Conservation (phyloP, 2,113 vertebrate species). For the Chroicocephalus ridibundus region DNA sequence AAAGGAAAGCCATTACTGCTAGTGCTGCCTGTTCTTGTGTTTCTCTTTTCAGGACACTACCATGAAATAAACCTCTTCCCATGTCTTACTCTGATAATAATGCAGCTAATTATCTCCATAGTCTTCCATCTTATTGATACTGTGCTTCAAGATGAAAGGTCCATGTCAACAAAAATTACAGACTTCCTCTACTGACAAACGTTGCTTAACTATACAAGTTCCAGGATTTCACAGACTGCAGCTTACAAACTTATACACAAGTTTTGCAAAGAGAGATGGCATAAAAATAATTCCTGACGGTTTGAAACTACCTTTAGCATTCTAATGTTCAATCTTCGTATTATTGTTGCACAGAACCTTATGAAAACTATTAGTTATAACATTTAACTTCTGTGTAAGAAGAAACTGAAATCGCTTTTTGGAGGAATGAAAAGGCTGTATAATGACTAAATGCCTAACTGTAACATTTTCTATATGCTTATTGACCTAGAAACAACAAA, state of each 20-base stretch:
- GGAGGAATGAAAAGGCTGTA: neutral
- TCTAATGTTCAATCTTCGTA: neutral
- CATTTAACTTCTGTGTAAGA: neutral
- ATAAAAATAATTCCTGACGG: neutral
- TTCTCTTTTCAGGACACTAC: neutral
- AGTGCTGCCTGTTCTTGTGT: neutral
- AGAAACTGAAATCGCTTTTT: neutral
- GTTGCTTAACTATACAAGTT: too few species aligned
- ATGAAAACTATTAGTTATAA: neutral
- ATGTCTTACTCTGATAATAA: neutral
- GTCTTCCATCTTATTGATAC: neutral
- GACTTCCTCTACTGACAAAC: neutral
- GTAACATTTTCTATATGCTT: neutral
- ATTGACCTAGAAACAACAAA: neutral
- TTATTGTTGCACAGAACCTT: neutral
- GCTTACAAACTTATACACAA: neutral
- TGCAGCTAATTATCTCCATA: neutral
- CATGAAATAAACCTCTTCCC: neutral
- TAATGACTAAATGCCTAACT: neutral
- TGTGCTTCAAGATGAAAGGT: neutral
- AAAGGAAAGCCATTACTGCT: neutral
- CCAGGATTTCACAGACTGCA: neutral
- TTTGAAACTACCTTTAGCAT: neutral
- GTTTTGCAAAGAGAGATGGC: neutral
- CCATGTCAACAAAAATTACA: neutral